These are phyloP conservation scores for Chelon auratus DNA, from an alignment of 2,797 vertebrate species.

Conservation along the genomic window DNA sequence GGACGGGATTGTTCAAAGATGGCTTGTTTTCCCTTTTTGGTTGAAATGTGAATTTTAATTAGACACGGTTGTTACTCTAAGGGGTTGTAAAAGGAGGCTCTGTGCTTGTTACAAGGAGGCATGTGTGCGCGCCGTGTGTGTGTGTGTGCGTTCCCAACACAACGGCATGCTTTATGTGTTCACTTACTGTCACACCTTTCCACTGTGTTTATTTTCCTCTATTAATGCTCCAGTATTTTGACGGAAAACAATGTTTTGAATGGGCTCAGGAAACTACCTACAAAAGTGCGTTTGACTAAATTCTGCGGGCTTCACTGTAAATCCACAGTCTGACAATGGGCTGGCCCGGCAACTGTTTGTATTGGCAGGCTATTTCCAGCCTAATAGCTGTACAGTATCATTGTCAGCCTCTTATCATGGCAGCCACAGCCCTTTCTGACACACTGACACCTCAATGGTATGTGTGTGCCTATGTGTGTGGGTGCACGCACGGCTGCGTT, in stretches of 20 bases:
- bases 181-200: conserved; percentile 73
- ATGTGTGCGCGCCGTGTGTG: conserved; percentile 49
- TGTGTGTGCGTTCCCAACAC: conserved; percentile 35
- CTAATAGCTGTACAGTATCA: conserved; percentile 95
- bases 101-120: conserved; percentile 74
- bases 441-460: conserved; percentile 88
- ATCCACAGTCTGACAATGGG: conserved; percentile 78
- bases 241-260: conserved; percentile 71
- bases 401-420: conserved; percentile 93
- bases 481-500: neutral
- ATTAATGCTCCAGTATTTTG: conserved; percentile 71
- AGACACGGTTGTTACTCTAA: conserved; percentile 79
- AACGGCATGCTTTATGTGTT: conserved; percentile 60
- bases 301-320: conserved; percentile 76
- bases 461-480: conserved; percentile 39
- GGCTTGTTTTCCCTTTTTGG: conserved; percentile 77
- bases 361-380: conserved; percentile 94
- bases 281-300: conserved; percentile 67
- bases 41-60: conserved; percentile 84
- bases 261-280: conserved; percentile 73
- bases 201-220: conserved; percentile 75
- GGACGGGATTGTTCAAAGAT: conserved; percentile 79
- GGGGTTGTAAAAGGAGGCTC: conserved; percentile 74
- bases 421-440: conserved; percentile 91
- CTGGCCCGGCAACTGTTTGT: conserved; percentile 85